These are phyloP conservation scores for Hypercompe scribonia DNA, from an alignment of 2,888 invertebrate genomes.

Conservation along the genomic window DNA sequence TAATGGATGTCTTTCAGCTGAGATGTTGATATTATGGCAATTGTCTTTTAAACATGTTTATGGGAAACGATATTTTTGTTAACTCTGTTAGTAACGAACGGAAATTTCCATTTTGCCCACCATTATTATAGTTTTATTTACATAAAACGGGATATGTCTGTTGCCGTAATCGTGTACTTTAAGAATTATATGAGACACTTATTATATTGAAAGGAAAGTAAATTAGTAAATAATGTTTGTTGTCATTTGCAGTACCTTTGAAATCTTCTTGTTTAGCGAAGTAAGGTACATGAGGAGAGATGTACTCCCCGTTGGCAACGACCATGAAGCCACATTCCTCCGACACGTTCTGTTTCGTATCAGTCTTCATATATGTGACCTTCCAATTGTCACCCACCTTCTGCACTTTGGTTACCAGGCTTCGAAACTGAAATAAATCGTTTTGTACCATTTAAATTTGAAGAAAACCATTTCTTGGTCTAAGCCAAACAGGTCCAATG, in stretches of 20 bases:
- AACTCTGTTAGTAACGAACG: too few species aligned
- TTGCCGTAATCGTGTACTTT: too few species aligned
- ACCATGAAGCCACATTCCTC: slow-evolving; percentile 88
- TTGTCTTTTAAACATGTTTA: too few species aligned
- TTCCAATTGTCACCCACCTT: slow-evolving; percentile 78
- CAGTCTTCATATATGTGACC: slow-evolving; percentile 78
- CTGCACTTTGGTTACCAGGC: slow-evolving; percentile 78
- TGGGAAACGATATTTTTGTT: too few species aligned
- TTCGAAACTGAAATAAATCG: slow-evolving; percentile 72
- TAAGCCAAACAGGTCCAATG: too few species aligned
- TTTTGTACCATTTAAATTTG: background rate
- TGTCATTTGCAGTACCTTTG: slow-evolving; percentile 61
- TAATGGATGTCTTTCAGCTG: too few species aligned
- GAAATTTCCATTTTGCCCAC: background rate
- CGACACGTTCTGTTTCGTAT: slow-evolving; percentile 68
- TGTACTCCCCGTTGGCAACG: slow-evolving; percentile 89
- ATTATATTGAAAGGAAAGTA: too few species aligned
- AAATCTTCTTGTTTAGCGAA: slow-evolving; percentile 68
- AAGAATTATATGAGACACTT: too few species aligned
- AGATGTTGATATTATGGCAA: too few species aligned
- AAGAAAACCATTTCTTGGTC: too few species aligned
- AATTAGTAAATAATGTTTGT: background rate
- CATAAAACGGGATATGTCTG: too few species aligned
- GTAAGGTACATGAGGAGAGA: slow-evolving; percentile 65
- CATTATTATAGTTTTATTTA: too few species aligned